phyloP scores from a whole-genome alignment of 2,797 vertebrate species.

The Sciurus carolinensis region DNA sequence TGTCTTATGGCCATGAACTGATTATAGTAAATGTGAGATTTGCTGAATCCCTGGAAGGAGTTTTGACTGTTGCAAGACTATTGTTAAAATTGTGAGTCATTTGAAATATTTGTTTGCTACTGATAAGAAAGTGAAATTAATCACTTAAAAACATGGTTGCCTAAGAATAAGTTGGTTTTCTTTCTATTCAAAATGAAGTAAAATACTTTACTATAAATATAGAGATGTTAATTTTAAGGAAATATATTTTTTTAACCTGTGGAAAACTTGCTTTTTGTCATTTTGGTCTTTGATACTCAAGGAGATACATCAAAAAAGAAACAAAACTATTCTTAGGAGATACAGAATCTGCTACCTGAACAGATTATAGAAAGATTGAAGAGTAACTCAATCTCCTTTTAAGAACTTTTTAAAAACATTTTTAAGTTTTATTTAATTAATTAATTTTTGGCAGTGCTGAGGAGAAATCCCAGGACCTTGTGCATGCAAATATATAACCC shows the following conservation, averaged over 20 bases:
- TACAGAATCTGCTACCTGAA: neutral
- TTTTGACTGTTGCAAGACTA: neutral
- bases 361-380: neutral
- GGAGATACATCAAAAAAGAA: neutral
- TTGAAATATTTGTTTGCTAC: slow-evolving; percentile 51
- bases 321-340: neutral
- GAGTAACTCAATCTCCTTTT: neutral
- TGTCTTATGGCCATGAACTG: neutral
- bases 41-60: neutral
- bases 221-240: neutral
- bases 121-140: slow-evolving; percentile 29
- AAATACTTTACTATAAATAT: neutral
- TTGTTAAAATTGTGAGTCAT: slow-evolving; percentile 39
- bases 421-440: neutral
- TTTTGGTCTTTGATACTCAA: neutral
- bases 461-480: neutral
- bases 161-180: neutral
- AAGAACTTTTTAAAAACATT: neutral
- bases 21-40: neutral
- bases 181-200: neutral
- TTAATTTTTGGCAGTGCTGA: neutral
- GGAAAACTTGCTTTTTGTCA: neutral
- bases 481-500: neutral
- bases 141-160: neutral
- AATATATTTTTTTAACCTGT: neutral